phyloP scores from a whole-genome alignment of 2,113 vertebrate species.

The Thamnophis sirtalis region DNA sequence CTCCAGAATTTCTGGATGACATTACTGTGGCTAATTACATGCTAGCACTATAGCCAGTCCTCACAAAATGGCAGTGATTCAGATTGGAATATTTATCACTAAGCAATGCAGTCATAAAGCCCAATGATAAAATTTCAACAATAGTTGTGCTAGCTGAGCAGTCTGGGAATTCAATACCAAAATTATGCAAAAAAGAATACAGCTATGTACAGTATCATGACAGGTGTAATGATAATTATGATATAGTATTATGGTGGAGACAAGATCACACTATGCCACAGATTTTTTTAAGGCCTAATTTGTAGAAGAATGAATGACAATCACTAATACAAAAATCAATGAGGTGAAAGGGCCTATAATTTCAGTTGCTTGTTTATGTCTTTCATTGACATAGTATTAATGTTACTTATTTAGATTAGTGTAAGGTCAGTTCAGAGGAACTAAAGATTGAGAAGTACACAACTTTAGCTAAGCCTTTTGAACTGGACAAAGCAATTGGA shows the following conservation, averaged over 20 bases:
- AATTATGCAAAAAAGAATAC: background rate
- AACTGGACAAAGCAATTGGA: background rate
- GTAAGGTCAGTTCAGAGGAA: background rate
- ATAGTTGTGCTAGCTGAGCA: background rate
- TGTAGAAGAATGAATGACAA: slow-evolving; percentile 2
- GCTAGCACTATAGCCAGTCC: no score
- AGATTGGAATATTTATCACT: background rate
- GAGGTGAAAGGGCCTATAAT: slow-evolving; percentile 22
- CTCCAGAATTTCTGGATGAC: background rate
- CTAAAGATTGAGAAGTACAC: background rate
- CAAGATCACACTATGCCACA: background rate
- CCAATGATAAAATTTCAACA: background rate
- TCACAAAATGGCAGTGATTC: background rate
- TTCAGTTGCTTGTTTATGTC: slow-evolving; percentile 19
- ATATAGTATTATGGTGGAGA: background rate
- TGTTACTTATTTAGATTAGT: slow-evolving; percentile 19
- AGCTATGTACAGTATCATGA: background rate
- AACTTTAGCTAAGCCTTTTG: background rate
- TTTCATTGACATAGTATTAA: slow-evolving; percentile 9
- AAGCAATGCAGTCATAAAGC: background rate
- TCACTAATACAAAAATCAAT: slow-evolving; percentile 26
- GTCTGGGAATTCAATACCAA: background rate
- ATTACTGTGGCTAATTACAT: background rate
- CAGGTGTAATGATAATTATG: background rate
- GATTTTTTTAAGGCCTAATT: background rate